phyloP scores from a whole-genome alignment of 2,797 vertebrate genomes.

The Eptatretus atami region DNA sequence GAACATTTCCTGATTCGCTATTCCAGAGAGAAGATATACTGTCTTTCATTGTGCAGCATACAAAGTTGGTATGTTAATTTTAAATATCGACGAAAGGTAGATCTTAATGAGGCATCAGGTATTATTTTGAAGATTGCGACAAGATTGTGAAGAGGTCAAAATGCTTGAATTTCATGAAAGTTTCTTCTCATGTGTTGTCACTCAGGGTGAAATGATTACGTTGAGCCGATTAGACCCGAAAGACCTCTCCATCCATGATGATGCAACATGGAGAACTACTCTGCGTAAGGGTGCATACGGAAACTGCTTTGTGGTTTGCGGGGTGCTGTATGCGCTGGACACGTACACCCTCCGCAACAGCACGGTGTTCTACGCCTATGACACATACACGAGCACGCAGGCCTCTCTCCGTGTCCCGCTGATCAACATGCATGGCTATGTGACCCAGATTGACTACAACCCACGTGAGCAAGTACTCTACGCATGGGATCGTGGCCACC shows the following conservation, averaged over 20 bases:
- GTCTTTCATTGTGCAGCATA: too few species aligned
- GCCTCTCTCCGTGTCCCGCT: conserved; percentile 67
- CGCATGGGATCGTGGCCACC: conserved; percentile 86
- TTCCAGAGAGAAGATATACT: too few species aligned
- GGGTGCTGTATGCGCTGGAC: conserved; percentile 70
- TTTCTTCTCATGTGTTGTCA: conserved; percentile 14
- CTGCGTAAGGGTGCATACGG: conserved; percentile 48
- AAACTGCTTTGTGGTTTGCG: conserved; percentile 79
- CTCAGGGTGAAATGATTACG: conserved; percentile 53
- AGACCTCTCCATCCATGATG: conserved; percentile 53
- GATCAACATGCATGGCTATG: conserved; percentile 57
- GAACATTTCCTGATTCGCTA: too few species aligned
- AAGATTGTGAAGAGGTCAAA: too few species aligned
- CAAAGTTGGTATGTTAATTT: too few species aligned
- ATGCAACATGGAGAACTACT: conserved; percentile 77
- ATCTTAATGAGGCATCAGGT: too few species aligned
- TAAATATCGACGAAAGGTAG: too few species aligned
- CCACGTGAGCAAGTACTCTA: conserved; percentile 69
- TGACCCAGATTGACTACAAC: conserved; percentile 86
- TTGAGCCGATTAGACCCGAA: conserved; percentile 48
- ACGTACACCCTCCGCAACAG: conserved; percentile 44
- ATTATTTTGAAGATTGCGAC: too few species aligned
- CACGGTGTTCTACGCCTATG: conserved; percentile 74
- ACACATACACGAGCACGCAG: conserved; percentile 93
- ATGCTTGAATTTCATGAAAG: too few species aligned